Evolutionary conservation across 2,888 invertebrate genomes (phyloP).

Genomic region (Trachelus tabidus): DNA sequence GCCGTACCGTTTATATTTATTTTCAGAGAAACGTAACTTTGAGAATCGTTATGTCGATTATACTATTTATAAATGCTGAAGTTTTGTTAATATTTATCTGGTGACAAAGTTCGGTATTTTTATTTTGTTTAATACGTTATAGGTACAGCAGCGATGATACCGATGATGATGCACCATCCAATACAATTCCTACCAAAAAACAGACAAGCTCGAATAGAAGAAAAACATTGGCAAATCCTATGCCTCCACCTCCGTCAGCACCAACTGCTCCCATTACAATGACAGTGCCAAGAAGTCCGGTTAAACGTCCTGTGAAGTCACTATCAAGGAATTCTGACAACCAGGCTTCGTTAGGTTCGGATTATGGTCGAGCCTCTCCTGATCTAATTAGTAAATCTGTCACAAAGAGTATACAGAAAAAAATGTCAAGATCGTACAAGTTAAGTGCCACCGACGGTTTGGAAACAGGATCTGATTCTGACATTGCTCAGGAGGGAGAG

Average conservation of each 20-base stretch:
- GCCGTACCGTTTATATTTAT: neutral
- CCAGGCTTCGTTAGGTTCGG: constrained; percentile 35
- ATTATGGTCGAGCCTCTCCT: constrained; percentile 35
- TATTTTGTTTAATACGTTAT: neutral
- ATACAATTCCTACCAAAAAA: constrained; percentile 66
- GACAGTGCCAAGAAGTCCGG: constrained; percentile 38
- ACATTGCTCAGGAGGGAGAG: constrained; percentile 65
- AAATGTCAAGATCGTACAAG: constrained; percentile 42
- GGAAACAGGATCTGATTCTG: constrained; percentile 80
- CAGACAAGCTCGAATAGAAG: constrained; percentile 66
- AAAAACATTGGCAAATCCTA: constrained; percentile 61
- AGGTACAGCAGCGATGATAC: constrained; percentile 68
- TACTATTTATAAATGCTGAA: neutral
- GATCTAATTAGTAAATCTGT: constrained; percentile 37
- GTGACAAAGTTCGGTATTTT: neutral
- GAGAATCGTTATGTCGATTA: neutral
- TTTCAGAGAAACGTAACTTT: neutral
- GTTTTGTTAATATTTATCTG: neutral
- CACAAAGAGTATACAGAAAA: constrained; percentile 44
- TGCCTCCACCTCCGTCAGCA: constrained; percentile 58
- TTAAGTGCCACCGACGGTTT: constrained; percentile 70
- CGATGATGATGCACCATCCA: constrained; percentile 59
- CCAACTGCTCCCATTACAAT: constrained; percentile 12
- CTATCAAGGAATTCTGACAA: constrained; percentile 40
- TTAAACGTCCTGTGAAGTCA: constrained; percentile 40